These are phyloP conservation scores for Megalops atlanticus DNA, from an alignment of 2,113 vertebrate genomes.

Conservation along the genomic window DNA sequence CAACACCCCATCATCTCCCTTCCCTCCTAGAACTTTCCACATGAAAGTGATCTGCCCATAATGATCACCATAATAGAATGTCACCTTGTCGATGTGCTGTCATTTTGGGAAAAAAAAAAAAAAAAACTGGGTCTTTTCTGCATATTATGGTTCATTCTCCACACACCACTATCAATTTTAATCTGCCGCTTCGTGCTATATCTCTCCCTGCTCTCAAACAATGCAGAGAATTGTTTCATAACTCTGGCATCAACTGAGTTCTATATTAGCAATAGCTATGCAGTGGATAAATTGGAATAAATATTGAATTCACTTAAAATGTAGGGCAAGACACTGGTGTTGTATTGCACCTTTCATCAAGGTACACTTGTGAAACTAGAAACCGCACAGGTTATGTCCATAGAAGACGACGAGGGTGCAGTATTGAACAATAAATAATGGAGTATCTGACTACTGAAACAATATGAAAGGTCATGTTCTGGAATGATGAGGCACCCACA, in stretches of 20 bases:
- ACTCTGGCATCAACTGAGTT: neutral
- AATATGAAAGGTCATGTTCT: neutral
- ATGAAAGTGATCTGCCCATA: neutral
- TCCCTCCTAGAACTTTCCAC: neutral
- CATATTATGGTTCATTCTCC: too few species aligned
- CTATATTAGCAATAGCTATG: too few species aligned
- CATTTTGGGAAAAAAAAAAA: neutral
- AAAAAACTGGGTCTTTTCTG: too few species aligned
- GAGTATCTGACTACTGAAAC: neutral
- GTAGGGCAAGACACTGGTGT: neutral
- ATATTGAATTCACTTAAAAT: neutral
- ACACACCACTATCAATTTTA: too few species aligned
- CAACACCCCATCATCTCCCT: neutral
- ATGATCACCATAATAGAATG: conserved; percentile 44
- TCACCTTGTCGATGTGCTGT: conserved; percentile 56
- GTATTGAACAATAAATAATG: neutral
- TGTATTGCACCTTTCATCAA: neutral
- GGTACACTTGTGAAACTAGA: neutral
- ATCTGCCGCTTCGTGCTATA: neutral
- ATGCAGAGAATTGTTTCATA: neutral
- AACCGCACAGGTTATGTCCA: neutral
- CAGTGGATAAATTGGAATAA: too few species aligned
- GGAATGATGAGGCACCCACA: neutral
- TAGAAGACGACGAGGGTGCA: neutral
- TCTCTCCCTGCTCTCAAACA: neutral